Evolutionary conservation across 1,140 invertebrate species (phyloP).

Genomic region (Mya arenaria): DNA sequence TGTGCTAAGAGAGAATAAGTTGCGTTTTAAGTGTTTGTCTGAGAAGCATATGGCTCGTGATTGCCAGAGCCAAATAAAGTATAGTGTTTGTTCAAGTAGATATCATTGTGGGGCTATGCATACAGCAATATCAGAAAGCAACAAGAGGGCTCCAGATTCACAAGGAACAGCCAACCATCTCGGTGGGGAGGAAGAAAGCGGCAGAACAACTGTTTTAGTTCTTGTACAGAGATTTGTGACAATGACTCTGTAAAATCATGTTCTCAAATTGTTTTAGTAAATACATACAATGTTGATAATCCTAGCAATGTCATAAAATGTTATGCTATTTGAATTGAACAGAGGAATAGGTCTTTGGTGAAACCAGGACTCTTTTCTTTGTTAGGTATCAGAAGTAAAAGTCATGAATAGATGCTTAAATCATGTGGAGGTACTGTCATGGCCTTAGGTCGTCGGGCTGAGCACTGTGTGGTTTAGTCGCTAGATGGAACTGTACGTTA

Average conservation of each 20-base stretch:
- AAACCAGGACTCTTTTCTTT: neutral
- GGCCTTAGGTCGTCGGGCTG: neutral
- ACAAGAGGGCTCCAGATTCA: neutral
- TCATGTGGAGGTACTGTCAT: neutral
- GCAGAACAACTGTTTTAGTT: neutral
- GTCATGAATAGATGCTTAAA: neutral
- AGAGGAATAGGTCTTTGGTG: slow-evolving; percentile 5
- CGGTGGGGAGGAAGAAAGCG: slow-evolving; percentile 23
- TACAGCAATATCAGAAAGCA: neutral
- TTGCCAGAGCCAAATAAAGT: slow-evolving; percentile 5
- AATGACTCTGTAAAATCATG: slow-evolving; percentile 49
- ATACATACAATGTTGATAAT: neutral
- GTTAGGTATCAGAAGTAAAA: neutral
- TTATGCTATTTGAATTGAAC: slow-evolving; percentile 13
- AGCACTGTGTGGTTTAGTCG: neutral
- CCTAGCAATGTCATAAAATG: neutral
- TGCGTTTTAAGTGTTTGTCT: slow-evolving; percentile 44
- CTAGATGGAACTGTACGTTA: neutral
- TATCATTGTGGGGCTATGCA: slow-evolving; percentile 21
- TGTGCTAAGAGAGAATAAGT: slow-evolving; percentile 17
- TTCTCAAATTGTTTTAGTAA: slow-evolving; percentile 43
- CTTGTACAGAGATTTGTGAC: slow-evolving; percentile 36
- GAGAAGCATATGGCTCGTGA: slow-evolving; percentile 2
- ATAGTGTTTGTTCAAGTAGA: slow-evolving; percentile 7
- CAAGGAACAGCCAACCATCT: neutral